Percentiles rank a stretch among this genome's conserved stretches.
These are phyloP conservation scores for Lophochroa leadbeateri DNA, from an alignment of 2,113 vertebrate genomes.

Conservation along the genomic window DNA sequence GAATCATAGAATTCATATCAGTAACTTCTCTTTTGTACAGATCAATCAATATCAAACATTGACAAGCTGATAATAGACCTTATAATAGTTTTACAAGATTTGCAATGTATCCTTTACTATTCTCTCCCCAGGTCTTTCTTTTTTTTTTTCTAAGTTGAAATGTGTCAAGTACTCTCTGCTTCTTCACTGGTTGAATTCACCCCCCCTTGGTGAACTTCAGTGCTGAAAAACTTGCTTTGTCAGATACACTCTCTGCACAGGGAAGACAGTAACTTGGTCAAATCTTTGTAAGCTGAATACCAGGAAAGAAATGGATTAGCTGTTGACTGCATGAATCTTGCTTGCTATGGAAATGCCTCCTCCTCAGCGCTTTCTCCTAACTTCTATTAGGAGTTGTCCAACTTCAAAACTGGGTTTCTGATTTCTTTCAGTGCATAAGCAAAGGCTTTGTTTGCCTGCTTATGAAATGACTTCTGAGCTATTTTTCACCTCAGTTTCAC, in stretches of 20 bases:
- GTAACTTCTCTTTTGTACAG: neutral
- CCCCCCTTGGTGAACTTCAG: neutral
- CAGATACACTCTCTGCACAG: neutral
- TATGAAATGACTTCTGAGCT: neutral
- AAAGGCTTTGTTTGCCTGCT: neutral
- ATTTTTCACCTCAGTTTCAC: neutral
- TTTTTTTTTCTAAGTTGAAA: neutral
- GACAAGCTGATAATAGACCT: neutral
- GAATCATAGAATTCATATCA: neutral
- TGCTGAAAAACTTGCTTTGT: neutral
- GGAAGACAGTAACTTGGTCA: neutral
- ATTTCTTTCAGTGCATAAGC: neutral
- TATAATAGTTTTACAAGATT: neutral
- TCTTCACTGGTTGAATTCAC: neutral
- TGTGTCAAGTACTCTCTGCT: neutral
- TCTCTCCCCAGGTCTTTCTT: accelerated
- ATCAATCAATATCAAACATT: neutral
- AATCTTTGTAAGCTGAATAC: neutral
- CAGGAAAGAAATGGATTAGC: neutral
- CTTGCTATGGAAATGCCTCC: neutral
- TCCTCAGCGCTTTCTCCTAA: neutral
- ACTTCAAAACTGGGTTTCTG: neutral
- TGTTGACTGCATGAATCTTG: neutral
- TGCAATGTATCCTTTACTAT: neutral
- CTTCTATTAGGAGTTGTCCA: neutral